These are phyloP conservation scores for Henicopernis longicauda DNA, from an alignment of 2,113 vertebrate genomes.

Conservation along the genomic window DNA sequence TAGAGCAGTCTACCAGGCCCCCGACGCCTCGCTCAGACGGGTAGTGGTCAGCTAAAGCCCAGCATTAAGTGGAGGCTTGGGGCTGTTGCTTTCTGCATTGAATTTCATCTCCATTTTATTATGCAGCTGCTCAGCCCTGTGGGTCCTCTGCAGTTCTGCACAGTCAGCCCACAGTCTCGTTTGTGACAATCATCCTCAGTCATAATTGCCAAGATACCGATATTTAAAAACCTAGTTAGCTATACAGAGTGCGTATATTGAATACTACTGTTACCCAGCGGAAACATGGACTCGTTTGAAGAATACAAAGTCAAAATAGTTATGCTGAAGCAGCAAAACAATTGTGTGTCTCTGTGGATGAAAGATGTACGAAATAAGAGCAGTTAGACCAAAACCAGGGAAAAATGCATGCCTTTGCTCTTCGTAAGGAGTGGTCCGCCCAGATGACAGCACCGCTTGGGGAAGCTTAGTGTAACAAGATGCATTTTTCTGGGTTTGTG, in stretches of 20 bases:
- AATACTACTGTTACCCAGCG: neutral
- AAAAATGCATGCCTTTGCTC: neutral
- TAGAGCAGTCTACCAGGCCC: neutral
- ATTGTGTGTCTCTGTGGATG: neutral
- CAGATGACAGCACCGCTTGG: neutral
- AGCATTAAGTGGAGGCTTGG: neutral
- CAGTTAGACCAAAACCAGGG: neutral
- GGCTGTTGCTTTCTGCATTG: neutral
- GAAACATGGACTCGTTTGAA: neutral
- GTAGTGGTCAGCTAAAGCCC: neutral
- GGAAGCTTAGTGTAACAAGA: neutral
- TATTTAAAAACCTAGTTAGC: neutral
- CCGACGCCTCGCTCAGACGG: rapidly evolving
- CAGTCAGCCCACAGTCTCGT: neutral
- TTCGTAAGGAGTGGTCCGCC: neutral
- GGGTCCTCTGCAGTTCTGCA: neutral
- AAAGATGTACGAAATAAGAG: neutral
- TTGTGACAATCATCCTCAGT: neutral
- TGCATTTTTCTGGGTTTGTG: neutral
- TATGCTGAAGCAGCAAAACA: neutral
- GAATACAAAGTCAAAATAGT: neutral
- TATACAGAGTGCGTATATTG: neutral
- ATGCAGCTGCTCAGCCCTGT: neutral
- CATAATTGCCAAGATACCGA: neutral
- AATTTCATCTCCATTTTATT: neutral